These are phyloP conservation scores for Prietella phreatophila DNA, from an alignment of 2,113 vertebrate genomes.

Conservation along the genomic window DNA sequence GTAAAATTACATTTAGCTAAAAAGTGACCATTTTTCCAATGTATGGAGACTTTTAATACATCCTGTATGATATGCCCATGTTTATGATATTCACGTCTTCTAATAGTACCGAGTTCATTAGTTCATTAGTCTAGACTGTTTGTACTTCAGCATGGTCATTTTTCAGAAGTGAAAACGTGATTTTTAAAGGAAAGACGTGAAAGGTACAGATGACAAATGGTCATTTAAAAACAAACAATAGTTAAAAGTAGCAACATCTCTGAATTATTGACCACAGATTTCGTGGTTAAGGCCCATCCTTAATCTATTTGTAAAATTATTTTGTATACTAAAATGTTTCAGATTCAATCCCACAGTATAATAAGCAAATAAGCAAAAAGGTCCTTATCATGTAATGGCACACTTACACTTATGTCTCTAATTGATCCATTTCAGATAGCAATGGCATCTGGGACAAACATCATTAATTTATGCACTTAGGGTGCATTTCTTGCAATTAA, in stretches of 20 bases:
- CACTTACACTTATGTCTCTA: too few species aligned
- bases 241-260: neutral
- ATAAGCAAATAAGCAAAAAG: neutral
- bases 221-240: neutral
- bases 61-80: neutral
- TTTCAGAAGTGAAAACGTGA: neutral
- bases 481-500: neutral
- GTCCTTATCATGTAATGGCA: neutral
- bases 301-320: neutral
- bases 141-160: neutral
- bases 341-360: neutral
- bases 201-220: too few species aligned
- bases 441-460: neutral
- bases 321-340: neutral
- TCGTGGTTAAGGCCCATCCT: neutral
- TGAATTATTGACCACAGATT: neutral
- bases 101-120: neutral
- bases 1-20: too few species aligned
- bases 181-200: neutral
- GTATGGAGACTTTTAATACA: too few species aligned
- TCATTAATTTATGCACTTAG: neutral
- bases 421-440: neutral
- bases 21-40: too few species aligned
- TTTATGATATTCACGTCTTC: neutral
- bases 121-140: neutral